Evolutionary conservation across 2,113 vertebrate genomes (phyloP).

Genomic region (Ceyx cyanopectus): DNA sequence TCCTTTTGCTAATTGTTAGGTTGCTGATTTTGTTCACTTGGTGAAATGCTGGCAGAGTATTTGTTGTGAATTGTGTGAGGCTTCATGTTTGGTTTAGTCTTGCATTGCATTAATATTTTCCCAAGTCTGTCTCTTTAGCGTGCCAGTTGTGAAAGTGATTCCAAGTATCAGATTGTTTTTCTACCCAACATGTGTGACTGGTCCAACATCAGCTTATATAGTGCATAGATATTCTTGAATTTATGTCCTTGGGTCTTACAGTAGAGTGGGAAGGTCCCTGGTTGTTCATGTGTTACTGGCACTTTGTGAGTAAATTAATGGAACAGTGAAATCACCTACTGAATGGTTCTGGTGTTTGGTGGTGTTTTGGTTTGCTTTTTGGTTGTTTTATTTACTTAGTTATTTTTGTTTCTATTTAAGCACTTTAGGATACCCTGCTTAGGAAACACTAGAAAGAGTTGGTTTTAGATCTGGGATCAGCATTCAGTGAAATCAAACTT

Average conservation of each 20-base stretch:
- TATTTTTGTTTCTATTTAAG: background rate
- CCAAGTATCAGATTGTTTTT: background rate
- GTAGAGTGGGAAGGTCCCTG: background rate
- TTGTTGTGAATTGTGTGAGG: background rate
- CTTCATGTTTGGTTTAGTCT: conserved; percentile 12
- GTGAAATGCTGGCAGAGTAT: background rate
- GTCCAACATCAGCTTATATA: background rate
- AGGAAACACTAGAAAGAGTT: background rate
- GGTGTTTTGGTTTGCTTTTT: background rate
- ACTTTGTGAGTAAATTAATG: background rate
- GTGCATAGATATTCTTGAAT: background rate
- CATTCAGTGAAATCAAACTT: background rate
- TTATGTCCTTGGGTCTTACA: background rate
- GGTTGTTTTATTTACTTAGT: background rate
- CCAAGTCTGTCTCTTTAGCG: background rate
- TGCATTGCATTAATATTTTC: conserved; percentile 41
- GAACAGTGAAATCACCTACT: background rate
- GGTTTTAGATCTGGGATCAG: background rate
- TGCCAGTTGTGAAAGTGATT: background rate
- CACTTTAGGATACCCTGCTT: background rate
- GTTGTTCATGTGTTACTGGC: background rate
- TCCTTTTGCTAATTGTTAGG: background rate
- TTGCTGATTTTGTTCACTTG: conserved; percentile 22
- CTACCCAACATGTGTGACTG: background rate
- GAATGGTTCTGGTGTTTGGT: background rate